Evolutionary conservation across 2,797 vertebrate species (phyloP).

Genomic region (Novumbra hubbsi): DNA sequence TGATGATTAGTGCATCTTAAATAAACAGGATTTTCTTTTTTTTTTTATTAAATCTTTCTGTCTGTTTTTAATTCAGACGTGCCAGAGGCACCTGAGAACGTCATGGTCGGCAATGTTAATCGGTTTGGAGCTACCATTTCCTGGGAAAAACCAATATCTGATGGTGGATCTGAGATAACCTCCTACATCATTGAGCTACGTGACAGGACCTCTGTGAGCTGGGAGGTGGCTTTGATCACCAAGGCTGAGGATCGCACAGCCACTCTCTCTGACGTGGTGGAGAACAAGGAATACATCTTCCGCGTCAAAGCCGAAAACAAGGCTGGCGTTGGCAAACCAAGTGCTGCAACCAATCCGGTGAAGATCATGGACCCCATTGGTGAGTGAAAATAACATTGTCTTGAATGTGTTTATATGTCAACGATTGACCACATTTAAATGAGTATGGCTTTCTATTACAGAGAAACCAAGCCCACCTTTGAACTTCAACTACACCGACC

Average conservation of each 20-base stretch:
- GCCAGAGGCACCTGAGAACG: slow-evolving; percentile 92
- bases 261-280: slow-evolving; percentile 89
- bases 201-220: slow-evolving; percentile 91
- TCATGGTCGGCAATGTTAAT: slow-evolving; percentile 83
- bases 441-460: slow-evolving; percentile 56
- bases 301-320: slow-evolving; percentile 94
- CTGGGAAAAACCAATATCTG: slow-evolving; percentile 90
- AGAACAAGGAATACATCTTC: slow-evolving; percentile 98
- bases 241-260: slow-evolving; percentile 79
- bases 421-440: not conserved
- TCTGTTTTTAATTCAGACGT: slow-evolving; percentile 75
- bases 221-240: slow-evolving; percentile 87
- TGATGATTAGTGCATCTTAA: too few species aligned
- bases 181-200: slow-evolving; percentile 92
- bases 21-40: too few species aligned
- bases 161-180: slow-evolving; percentile 92
- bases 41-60: too few species aligned
- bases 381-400: slow-evolving; percentile 59
- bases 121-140: slow-evolving; percentile 86
- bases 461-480: slow-evolving; percentile 92
- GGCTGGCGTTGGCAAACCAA: slow-evolving; percentile 92
- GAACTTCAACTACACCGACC: slow-evolving; percentile 85
- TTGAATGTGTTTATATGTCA: not conserved
- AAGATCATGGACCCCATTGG: slow-evolving; percentile 96
- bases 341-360: slow-evolving; percentile 87